phyloP scores from a whole-genome alignment of 2,888 invertebrate genomes.

The Salpingus planirostris region DNA sequence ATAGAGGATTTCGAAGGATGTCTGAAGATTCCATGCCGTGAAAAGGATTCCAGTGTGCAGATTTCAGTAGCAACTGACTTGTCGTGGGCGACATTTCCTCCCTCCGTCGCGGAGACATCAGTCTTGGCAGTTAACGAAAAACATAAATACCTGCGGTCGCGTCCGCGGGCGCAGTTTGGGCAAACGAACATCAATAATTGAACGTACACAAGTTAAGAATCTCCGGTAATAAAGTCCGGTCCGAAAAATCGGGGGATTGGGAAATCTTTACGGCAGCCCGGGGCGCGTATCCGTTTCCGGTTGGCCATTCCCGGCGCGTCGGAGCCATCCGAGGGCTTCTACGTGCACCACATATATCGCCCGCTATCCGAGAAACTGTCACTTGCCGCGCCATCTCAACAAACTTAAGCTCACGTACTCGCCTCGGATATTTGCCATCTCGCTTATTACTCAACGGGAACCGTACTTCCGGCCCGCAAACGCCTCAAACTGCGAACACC shows the following conservation, averaged over 20 bases:
- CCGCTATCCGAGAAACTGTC: slow-evolving; percentile 21
- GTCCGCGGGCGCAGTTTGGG: slow-evolving; percentile 1
- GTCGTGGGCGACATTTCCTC: too few species aligned
- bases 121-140: too few species aligned
- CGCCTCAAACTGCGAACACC: background rate
- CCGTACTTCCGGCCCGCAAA: too few species aligned
- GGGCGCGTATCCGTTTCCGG: slow-evolving; percentile 24
- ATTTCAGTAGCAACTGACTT: too few species aligned
- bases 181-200: slow-evolving; percentile 13
- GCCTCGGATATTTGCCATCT: slow-evolving; percentile 3
- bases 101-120: too few species aligned
- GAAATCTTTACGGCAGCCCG: slow-evolving; percentile 26
- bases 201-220: slow-evolving; percentile 21
- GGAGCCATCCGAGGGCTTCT: slow-evolving; percentile 23
- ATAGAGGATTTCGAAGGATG: too few species aligned
- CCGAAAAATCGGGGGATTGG: slow-evolving; percentile 22
- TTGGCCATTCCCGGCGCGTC: slow-evolving; percentile 27
- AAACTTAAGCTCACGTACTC: slow-evolving; percentile 6
- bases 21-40: too few species aligned
- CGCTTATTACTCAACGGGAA: slow-evolving; percentile 9
- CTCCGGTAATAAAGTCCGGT: slow-evolving; percentile 20
- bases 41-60: too few species aligned
- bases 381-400: slow-evolving; percentile 12
- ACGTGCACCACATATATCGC: slow-evolving; percentile 28
- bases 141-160: slow-evolving; percentile 1